phyloP scores from a whole-genome alignment of 2,113 vertebrate species.

The Columbina picui region DNA sequence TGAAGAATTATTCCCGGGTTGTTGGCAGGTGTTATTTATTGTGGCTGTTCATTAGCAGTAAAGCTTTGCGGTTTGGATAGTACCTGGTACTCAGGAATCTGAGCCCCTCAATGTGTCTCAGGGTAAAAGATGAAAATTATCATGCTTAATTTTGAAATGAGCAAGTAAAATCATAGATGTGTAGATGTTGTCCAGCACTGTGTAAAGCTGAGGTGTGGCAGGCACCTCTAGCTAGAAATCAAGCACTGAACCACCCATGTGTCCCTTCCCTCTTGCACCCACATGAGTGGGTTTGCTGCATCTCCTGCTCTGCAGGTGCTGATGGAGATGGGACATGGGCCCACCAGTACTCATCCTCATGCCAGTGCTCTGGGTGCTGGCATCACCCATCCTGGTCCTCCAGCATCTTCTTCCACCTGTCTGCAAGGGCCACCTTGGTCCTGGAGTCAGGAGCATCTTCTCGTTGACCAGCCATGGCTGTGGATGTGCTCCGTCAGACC shows the following conservation, averaged over 20 bases:
- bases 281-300: background rate
- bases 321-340: background rate
- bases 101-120: background rate
- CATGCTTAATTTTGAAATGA: background rate
- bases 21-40: background rate
- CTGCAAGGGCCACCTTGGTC: background rate
- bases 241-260: rapidly evolving
- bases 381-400: background rate
- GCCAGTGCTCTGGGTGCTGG: background rate
- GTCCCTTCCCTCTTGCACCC: background rate
- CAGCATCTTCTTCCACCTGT: background rate
- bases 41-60: background rate
- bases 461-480: background rate
- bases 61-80: background rate
- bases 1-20: background rate
- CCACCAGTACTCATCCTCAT: background rate
- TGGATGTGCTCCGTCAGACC: background rate
- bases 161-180: rapidly evolving
- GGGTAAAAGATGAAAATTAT: background rate
- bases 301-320: background rate
- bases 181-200: background rate
- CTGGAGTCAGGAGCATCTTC: background rate
- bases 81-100: background rate
- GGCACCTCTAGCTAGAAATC: background rate
- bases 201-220: background rate